Conservation (phyloP, 92 coral and sea anemone species). For the Zoanthus gigantus region DNA sequence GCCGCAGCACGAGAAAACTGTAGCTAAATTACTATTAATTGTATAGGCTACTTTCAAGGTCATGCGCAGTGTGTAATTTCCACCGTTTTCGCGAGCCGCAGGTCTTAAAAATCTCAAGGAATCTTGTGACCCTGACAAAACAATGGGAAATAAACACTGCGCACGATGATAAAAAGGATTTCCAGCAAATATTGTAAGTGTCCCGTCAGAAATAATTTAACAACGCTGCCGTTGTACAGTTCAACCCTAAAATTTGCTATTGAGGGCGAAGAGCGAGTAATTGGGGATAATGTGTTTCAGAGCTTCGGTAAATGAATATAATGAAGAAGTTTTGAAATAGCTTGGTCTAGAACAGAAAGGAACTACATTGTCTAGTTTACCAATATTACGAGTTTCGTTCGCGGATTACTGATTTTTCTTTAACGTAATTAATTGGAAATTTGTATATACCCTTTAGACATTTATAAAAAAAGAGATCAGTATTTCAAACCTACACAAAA, state of each 20-base stretch:
- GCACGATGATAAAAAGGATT: too few relatives aligned
- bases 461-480: constrained; percentile 26
- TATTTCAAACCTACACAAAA: constrained; percentile 17
- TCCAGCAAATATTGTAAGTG: background rate
- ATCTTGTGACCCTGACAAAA: too few relatives aligned
- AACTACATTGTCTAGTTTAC: constrained; percentile 18
- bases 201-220: background rate
- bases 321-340: constrained; percentile 4
- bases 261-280: constrained; percentile 24
- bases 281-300: constrained; percentile 4
- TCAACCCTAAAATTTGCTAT: background rate
- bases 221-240: background rate
- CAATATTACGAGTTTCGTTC: constrained; percentile 2
- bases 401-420: constrained; percentile 25
- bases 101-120: too few relatives aligned
- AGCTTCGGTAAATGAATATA: constrained; percentile 25
- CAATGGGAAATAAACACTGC: too few relatives aligned
- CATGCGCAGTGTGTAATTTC: too few relatives aligned
- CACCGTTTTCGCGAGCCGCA: too few relatives aligned
- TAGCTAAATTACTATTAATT: too few relatives aligned
- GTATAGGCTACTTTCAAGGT: too few relatives aligned
- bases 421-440: constrained; percentile 18
- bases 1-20: too few relatives aligned
- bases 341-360: constrained; percentile 15
- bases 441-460: constrained; percentile 5